Evolutionary conservation across 2,888 invertebrate genomes (phyloP).

Genomic region (Scaptomyza tumidula): DNA sequence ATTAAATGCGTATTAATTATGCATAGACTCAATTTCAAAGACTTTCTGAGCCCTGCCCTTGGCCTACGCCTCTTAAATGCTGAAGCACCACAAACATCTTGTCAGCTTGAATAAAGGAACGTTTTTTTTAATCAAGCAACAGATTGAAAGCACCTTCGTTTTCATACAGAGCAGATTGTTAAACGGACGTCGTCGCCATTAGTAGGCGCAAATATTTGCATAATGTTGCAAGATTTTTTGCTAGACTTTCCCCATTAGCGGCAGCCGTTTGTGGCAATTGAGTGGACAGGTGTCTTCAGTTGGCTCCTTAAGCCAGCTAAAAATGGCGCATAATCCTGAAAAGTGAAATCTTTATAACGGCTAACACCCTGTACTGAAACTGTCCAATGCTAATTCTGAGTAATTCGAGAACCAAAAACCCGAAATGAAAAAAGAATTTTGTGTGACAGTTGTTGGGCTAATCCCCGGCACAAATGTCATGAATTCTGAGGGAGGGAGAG

Average conservation of each 20-base stretch:
- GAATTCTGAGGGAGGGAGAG: slow-evolving; percentile 47
- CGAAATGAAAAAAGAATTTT: slow-evolving; percentile 38
- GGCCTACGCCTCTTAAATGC: slow-evolving; percentile 43
- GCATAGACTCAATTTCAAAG: slow-evolving; percentile 44
- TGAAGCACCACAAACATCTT: slow-evolving; percentile 42
- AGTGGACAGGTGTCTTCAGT: slow-evolving; percentile 44
- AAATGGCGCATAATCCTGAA: slow-evolving; percentile 52
- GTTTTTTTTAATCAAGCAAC: slow-evolving; percentile 54
- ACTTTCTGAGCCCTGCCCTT: slow-evolving; percentile 35
- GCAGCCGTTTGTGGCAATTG: slow-evolving; percentile 28
- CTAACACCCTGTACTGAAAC: slow-evolving; percentile 4
- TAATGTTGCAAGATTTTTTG: slow-evolving; percentile 48
- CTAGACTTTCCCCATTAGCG: slow-evolving; percentile 44
- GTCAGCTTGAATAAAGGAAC: neutral
- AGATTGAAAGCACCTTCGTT: slow-evolving; percentile 52
- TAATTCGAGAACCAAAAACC: slow-evolving; percentile 66
- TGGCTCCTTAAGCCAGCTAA: slow-evolving; percentile 45
- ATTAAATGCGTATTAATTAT: slow-evolving; percentile 40
- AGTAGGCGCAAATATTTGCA: slow-evolving; percentile 75
- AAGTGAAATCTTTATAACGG: slow-evolving; percentile 34
- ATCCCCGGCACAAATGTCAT: slow-evolving; percentile 76
- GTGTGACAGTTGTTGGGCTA: slow-evolving; percentile 79
- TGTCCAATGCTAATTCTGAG: slow-evolving; percentile 70
- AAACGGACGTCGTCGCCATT: slow-evolving; percentile 55
- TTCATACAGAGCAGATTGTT: slow-evolving; percentile 68